These are phyloP conservation scores for Monoplex corrugatus DNA, from an alignment of 2,888 invertebrate genomes.

Conservation along the genomic window DNA sequence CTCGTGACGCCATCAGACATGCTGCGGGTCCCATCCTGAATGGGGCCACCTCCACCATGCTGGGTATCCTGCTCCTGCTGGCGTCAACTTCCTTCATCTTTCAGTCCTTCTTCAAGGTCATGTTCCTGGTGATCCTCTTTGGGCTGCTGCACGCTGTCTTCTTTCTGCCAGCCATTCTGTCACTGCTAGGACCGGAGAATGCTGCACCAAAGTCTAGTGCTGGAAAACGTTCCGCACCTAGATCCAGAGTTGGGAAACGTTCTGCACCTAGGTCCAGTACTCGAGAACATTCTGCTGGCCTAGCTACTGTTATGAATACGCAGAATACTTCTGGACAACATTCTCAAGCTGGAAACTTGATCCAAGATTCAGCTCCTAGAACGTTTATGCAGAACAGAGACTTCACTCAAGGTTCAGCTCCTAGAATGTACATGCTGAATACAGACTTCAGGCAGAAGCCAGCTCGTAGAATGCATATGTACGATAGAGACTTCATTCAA, in stretches of 20 bases:
- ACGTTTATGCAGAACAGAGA: too few species aligned
- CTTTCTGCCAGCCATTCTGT: slow-evolving; percentile 6
- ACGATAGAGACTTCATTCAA: too few species aligned
- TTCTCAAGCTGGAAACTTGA: neutral
- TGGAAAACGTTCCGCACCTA: neutral
- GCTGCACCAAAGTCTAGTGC: neutral
- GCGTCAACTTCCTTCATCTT: slow-evolving; percentile 43
- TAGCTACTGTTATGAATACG: neutral
- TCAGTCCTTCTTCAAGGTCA: slow-evolving; percentile 43
- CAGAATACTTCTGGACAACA: neutral
- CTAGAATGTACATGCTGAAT: too few species aligned
- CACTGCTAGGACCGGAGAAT: slow-evolving; percentile 48
- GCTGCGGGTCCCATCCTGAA: slow-evolving; percentile 64
- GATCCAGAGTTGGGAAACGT: neutral
- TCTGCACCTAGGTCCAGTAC: neutral
- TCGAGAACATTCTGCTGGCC: too few species aligned
- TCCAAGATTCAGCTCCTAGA: neutral
- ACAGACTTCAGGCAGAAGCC: too few species aligned
- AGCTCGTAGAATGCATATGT: too few species aligned
- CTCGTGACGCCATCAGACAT: slow-evolving; percentile 59
- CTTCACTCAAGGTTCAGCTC: too few species aligned
- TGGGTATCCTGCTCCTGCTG: slow-evolving; percentile 29
- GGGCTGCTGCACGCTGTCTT: neutral
- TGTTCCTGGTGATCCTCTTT: slow-evolving; percentile 30
- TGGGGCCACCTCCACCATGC: slow-evolving; percentile 28